Evolutionary conservation across 2,888 invertebrate genomes (phyloP).

Genomic region (Griposia aprilina): DNA sequence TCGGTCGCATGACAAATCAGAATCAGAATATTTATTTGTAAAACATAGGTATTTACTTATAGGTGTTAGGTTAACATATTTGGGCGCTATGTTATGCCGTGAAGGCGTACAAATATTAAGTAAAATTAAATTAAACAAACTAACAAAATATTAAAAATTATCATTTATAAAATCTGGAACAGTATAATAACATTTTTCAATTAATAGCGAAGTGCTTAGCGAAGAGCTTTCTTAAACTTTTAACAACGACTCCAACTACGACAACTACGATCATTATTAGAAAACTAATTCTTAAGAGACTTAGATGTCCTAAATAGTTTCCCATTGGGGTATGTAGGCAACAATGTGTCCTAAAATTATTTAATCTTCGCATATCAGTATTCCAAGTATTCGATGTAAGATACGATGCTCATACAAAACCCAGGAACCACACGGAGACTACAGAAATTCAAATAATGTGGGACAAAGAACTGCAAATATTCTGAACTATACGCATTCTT

Average conservation of each 20-base stretch:
- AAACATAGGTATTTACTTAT: too few species aligned
- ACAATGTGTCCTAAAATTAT: slow-evolving; percentile 4
- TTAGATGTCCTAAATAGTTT: slow-evolving; percentile 1
- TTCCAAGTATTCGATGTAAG: slow-evolving; percentile 45
- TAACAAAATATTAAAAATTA: too few species aligned
- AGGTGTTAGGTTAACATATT: too few species aligned
- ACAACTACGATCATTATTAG: background rate
- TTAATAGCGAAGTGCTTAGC: too few species aligned
- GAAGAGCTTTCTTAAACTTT: too few species aligned
- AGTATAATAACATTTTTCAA: too few species aligned
- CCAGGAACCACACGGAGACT: slow-evolving; percentile 7
- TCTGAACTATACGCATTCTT: slow-evolving; percentile 47
- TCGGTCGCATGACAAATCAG: background rate
- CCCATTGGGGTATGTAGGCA: background rate
- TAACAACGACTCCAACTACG: too few species aligned
- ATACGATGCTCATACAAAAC: slow-evolving; percentile 28
- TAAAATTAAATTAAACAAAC: too few species aligned
- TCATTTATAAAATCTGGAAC: too few species aligned
- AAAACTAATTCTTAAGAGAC: background rate
- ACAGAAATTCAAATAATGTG: slow-evolving; percentile 55
- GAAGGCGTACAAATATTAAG: too few species aligned
- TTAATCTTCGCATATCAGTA: slow-evolving; percentile 23
- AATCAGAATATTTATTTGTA: too few species aligned
- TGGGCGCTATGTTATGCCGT: too few species aligned
- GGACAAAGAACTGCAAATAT: slow-evolving; percentile 52